Conservation (phyloP, 2,113 vertebrate genomes). For the Ondatra zibethicus region DNA sequence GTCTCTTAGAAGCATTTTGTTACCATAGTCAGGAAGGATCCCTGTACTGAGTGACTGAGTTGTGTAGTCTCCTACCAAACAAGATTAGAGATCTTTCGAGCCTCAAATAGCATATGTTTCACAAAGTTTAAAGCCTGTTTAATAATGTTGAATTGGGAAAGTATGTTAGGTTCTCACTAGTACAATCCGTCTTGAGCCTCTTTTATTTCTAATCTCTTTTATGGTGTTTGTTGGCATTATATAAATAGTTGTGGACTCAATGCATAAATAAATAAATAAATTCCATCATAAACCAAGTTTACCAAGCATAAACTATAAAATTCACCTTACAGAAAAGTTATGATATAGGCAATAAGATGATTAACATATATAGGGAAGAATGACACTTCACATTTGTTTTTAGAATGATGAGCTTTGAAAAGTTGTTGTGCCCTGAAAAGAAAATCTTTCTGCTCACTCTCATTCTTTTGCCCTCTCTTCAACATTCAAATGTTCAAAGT, state of each 20-base stretch:
- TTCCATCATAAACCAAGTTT: background rate
- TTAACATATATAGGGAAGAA: background rate
- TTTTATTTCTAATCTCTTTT: background rate
- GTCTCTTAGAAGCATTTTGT: background rate
- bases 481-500: background rate
- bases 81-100: background rate
- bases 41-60: background rate
- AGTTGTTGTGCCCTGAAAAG: background rate
- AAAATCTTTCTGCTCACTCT: background rate
- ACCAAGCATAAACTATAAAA: background rate
- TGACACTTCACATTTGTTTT: background rate
- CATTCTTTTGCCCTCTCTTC: background rate
- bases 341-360: background rate
- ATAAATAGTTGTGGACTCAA: background rate
- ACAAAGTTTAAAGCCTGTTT: background rate
- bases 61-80: background rate
- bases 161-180: background rate
- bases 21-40: no score
- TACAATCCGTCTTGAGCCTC: background rate
- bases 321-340: background rate
- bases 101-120: background rate
- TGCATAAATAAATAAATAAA: background rate
- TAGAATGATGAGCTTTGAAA: slow-evolving; percentile 13
- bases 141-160: background rate
- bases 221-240: background rate